Evolutionary conservation across 1,140 invertebrate genomes (phyloP).

Genomic region (Hylaeus anthracinus): DNA sequence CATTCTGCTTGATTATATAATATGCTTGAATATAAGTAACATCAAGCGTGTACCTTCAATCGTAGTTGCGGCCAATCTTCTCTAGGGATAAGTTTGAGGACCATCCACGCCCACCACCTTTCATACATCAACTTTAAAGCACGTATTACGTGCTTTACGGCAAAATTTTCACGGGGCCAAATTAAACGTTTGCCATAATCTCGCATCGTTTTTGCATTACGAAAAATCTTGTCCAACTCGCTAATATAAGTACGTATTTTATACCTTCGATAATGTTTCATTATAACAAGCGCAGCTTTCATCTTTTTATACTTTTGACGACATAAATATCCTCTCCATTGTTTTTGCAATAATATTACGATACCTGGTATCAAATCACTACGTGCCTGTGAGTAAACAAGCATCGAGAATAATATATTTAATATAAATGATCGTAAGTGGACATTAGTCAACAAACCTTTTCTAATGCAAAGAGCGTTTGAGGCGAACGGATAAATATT

Average conservation of each 20-base stretch:
- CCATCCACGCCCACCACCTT: slow-evolving; percentile 94
- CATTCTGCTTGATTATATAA: neutral
- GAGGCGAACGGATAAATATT: slow-evolving; percentile 95
- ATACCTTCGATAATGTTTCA: slow-evolving; percentile 91
- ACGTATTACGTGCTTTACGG: slow-evolving; percentile 83
- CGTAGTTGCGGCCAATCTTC: slow-evolving; percentile 93
- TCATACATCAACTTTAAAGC: slow-evolving; percentile 85
- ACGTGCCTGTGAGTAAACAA: slow-evolving; percentile 80
- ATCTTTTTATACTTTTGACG: slow-evolving; percentile 91
- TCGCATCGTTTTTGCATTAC: slow-evolving; percentile 81
- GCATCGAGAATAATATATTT: neutral
- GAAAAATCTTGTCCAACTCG: slow-evolving; percentile 85
- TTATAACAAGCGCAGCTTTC: slow-evolving; percentile 91
- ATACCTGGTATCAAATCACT: slow-evolving; percentile 93
- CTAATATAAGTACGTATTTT: slow-evolving; percentile 91
- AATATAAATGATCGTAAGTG: neutral
- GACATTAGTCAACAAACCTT: slow-evolving; percentile 78
- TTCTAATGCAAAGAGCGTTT: slow-evolving; percentile 94
- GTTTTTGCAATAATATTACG: slow-evolving; percentile 95
- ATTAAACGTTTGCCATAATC: slow-evolving; percentile 90
- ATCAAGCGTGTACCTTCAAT: slow-evolving; percentile 83
- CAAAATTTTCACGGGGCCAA: slow-evolving; percentile 91
- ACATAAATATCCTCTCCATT: slow-evolving; percentile 92
- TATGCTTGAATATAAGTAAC: slow-evolving; percentile 20
- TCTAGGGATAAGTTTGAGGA: slow-evolving; percentile 89